These are phyloP conservation scores for Limnodromus scolopaceus DNA, from an alignment of 2,797 vertebrate species.

Conservation along the genomic window DNA sequence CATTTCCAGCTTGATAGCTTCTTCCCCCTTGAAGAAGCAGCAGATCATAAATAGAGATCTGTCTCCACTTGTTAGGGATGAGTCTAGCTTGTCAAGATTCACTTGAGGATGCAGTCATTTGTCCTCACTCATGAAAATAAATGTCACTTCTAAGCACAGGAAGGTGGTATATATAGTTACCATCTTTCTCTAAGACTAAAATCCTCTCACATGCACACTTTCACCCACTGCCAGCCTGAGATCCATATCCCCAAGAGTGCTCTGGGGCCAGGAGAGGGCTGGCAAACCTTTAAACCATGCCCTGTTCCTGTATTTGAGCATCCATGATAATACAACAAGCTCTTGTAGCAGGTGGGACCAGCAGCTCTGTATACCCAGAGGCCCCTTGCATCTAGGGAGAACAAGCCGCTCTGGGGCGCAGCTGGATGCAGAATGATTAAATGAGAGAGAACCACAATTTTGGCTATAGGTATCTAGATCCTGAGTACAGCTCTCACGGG, in stretches of 20 bases:
- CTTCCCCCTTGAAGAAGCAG: slow-evolving; percentile 45
- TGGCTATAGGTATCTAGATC: not conserved
- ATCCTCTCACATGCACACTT: slow-evolving; percentile 2
- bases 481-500: not conserved
- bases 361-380: not conserved
- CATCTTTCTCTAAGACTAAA: slow-evolving; percentile 27
- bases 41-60: slow-evolving; percentile 68
- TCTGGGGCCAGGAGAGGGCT: not conserved
- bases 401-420: not conserved
- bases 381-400: not conserved
- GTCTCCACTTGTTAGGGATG: slow-evolving; percentile 65
- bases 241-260: not conserved
- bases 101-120: slow-evolving; percentile 66
- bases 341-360: slow-evolving; percentile 8
- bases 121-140: slow-evolving; percentile 69
- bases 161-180: slow-evolving; percentile 46
- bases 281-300: not conserved
- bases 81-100: slow-evolving; percentile 69
- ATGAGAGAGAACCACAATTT: not conserved
- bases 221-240: not conserved
- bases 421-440: not conserved
- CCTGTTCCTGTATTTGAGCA: not conserved
- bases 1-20: slow-evolving; percentile 57
- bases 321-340: not conserved
- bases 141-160: slow-evolving; percentile 57